Evolutionary conservation across 2,888 invertebrate species (phyloP), one percentile per base, ranked within the genome.

Genomic region (Syritta pipiens): DNA sequence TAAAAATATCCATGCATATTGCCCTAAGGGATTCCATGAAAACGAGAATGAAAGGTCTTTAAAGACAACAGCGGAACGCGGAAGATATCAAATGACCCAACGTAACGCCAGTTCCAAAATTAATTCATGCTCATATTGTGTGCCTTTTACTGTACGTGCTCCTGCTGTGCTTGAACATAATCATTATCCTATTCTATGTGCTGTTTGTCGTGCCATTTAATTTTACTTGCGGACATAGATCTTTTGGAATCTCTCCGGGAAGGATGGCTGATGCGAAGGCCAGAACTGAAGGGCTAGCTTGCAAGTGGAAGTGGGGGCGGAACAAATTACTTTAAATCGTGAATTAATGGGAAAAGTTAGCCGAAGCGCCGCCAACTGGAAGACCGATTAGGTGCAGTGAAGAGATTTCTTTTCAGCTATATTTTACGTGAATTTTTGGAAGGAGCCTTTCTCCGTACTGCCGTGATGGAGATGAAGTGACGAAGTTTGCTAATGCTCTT

Each of bases 271-370:
- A 32, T 32, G 10, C 3, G 32, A 9, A 17, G 28, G 12, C 17
- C 28, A 28, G 14, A 44, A 46, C 4, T 24, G 20, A 0, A 28
- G 2, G 46, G 17, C 48, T 48, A 19, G 14, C 28, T 48, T 9
- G 14, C n/a, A 5, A 28, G 28, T 17, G 1, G 7, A 17, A 9
- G n/a, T 17, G 6, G 17, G 17, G n/a, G n/a, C n/a, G n/a, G n/a
- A n/a, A 48, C 10, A 48, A 48, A 48, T 48, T 48, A 24, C 48
- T 28, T 48, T 48, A 48, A 48, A 48, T 28, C 17, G 48, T 28
- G 17, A 28, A 48, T 14, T 48, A 48, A 48, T 48, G 48, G 19
- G 48, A 48, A 48, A 48, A 48, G 17, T 48, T 48, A 17, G 9
- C 19, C 10, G 3, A 28, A 28, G 9, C 26, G 46, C 46, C 14